phyloP scores from a whole-genome alignment of 2,888 invertebrate genomes.

The Ennomos fuscantarius region DNA sequence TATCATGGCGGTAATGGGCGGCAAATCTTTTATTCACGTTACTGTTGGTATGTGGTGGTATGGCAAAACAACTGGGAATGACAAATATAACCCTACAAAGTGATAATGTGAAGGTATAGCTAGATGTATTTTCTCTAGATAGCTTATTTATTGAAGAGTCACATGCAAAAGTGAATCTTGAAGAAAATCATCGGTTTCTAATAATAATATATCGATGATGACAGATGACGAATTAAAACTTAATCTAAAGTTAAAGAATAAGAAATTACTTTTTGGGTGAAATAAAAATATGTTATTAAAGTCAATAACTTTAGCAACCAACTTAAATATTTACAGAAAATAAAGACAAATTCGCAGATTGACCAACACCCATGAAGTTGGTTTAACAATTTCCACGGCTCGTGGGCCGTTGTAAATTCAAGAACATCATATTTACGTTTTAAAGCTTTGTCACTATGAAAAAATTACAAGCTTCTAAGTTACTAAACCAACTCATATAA shows the following conservation, averaged over 20 bases:
- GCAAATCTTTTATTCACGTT: constrained; percentile 19
- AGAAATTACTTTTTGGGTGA: background rate
- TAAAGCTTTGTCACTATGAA: background rate
- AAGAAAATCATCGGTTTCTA: no score
- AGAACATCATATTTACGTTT: background rate
- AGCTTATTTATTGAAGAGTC: no score
- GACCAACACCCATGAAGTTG: constrained; percentile 9
- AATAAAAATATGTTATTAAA: background rate
- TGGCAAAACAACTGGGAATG: background rate
- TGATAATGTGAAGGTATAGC: background rate
- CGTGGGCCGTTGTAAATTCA: constrained; percentile 5
- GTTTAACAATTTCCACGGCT: constrained; percentile 5
- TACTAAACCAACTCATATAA: background rate
- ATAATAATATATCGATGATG: no score
- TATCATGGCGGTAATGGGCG: constrained; percentile 4
- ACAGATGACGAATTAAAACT: no score
- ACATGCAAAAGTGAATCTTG: no score
- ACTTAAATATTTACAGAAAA: constrained; percentile 1
- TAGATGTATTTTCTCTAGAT: no score
- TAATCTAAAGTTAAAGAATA: background rate
- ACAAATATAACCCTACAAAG: background rate
- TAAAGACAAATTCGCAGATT: constrained; percentile 8
- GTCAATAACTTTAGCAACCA: background rate
- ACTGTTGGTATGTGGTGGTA: constrained; percentile 4
- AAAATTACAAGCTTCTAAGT: background rate